phyloP scores from a whole-genome alignment of 1,140 invertebrate species.

The Macrotrachela quadricornifera region DNA sequence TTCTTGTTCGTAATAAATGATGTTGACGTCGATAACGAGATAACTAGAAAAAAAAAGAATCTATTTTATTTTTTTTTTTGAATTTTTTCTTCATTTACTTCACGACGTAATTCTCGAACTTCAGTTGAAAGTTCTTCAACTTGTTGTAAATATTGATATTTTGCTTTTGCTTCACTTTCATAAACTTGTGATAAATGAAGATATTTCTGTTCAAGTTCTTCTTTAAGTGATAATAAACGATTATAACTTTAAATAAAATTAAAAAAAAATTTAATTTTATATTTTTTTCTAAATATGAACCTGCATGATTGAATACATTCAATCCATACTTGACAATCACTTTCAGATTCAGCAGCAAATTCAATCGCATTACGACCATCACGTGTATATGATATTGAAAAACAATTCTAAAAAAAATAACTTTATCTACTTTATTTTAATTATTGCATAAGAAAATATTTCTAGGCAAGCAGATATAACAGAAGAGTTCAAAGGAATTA shows the following conservation, averaged over 20 bases:
- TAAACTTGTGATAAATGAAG: conserved; percentile 70
- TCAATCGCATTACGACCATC: conserved; percentile 71
- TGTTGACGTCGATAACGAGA: neutral
- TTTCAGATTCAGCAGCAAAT: conserved; percentile 54
- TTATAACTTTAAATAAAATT: conserved; percentile 50
- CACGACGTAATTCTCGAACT: conserved; percentile 64
- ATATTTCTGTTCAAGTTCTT: conserved; percentile 77
- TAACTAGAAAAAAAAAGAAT: conserved; percentile 1
- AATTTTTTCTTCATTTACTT: conserved; percentile 37
- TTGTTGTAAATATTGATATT: conserved; percentile 76
- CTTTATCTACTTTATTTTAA: no score
- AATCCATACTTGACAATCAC: conserved; percentile 68
- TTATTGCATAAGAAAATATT: no score
- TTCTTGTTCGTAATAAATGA: conserved; percentile 1
- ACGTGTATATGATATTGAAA: conserved; percentile 60
- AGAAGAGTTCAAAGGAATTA: no score
- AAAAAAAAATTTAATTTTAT: neutral
- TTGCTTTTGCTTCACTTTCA: conserved; percentile 70
- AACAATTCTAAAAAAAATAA: conserved; percentile 50
- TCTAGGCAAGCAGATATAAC: no score
- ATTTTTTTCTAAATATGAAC: conserved; percentile 28
- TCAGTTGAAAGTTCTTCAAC: conserved; percentile 66
- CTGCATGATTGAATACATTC: conserved; percentile 64
- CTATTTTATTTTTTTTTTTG: neutral
- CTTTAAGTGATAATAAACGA: conserved; percentile 66